Evolutionary conservation across 2,113 vertebrate genomes (phyloP).

Genomic region (Periophthalmodon schlosseri): DNA sequence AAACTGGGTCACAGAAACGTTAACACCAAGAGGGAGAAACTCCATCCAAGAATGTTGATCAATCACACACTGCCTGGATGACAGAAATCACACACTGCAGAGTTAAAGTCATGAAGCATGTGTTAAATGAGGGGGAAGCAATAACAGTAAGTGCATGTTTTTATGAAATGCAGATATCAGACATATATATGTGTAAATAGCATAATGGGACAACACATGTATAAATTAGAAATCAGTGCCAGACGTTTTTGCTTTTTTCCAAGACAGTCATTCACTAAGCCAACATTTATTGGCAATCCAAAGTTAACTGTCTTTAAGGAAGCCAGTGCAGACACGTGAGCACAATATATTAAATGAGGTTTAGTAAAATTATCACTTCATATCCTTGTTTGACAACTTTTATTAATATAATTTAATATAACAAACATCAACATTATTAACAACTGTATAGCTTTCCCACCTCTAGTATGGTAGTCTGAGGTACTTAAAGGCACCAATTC

Average conservation of each 20-base stretch:
- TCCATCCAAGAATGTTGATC: conserved; percentile 41
- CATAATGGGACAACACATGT: no score
- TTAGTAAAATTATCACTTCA: no score
- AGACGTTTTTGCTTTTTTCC: no score
- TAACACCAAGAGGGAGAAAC: conserved; percentile 34
- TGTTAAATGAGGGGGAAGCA: background rate
- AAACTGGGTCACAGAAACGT: conserved; percentile 61
- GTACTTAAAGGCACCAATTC: background rate
- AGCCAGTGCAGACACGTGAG: no score
- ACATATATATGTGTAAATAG: no score
- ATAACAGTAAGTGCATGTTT: background rate
- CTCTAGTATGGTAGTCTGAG: background rate
- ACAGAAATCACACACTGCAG: background rate
- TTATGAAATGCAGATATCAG: no score
- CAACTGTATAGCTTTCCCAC: background rate
- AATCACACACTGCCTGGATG: conserved; percentile 25
- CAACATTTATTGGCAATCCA: no score
- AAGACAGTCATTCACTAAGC: no score
- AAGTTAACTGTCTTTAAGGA: no score
- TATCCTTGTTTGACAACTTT: background rate
- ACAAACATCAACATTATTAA: background rate
- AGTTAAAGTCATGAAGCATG: background rate
- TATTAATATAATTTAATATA: no score
- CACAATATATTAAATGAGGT: no score
- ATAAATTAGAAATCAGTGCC: no score